A percentile compares a stretch with the other conserved stretches of the same genome.
Conservation (phyloP, 2,113 vertebrate species). For the Harpagus bidentatus region DNA sequence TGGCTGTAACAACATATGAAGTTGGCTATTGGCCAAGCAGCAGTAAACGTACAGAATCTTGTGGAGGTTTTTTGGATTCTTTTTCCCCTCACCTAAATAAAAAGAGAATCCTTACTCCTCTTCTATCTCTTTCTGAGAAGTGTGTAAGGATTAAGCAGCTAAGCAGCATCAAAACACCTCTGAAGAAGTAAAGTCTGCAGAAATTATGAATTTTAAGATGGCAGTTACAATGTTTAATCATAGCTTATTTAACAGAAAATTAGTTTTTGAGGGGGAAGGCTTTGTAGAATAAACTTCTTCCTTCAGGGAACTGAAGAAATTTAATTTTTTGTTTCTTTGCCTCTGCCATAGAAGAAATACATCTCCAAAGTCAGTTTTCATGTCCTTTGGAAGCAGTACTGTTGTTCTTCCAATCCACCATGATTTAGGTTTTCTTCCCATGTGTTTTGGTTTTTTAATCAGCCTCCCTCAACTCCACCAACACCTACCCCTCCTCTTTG, state of each 20-base stretch:
- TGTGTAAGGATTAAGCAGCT: background rate
- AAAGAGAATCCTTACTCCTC: background rate
- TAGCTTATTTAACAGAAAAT: background rate
- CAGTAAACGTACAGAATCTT: background rate
- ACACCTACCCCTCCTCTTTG: background rate
- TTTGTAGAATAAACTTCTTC: background rate
- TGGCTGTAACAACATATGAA: background rate
- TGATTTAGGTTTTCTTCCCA: background rate
- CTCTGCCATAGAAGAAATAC: background rate
- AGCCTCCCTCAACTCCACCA: accelerated
- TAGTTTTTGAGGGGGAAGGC: background rate
- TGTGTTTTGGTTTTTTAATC: background rate
- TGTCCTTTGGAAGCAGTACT: background rate
- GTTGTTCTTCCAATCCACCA: background rate
- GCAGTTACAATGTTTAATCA: background rate
- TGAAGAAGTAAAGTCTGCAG: background rate
- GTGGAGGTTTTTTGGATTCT: background rate
- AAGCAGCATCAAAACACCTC: background rate
- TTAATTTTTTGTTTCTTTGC: background rate
- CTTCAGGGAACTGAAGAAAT: background rate
- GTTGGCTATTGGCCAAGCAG: background rate
- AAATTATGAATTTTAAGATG: background rate
- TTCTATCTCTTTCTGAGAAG: background rate
- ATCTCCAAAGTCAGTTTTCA: background rate
- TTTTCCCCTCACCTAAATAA: background rate